Conservation (phyloP, 2,797 vertebrate genomes). For the Yasuhikotakia modesta region DNA sequence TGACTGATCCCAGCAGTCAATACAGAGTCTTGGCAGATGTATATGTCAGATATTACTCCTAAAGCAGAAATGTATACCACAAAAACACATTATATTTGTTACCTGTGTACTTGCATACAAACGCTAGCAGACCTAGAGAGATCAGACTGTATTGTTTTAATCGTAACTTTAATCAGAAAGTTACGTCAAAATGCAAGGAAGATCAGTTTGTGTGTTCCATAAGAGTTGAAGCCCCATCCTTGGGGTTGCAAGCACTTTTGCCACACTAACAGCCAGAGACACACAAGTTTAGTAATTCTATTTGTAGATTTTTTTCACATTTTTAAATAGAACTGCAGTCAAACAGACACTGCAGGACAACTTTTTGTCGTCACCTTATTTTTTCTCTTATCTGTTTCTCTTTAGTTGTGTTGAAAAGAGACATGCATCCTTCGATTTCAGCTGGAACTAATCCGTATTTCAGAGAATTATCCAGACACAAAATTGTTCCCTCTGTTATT, state of each 20-base stretch:
- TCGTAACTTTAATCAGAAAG: conserved; percentile 9
- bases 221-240: no score
- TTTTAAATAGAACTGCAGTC: neutral
- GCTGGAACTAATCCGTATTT: conserved; percentile 46
- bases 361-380: neutral
- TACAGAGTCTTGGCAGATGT: conserved; percentile 9
- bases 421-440: conserved; percentile 17
- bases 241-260: no score
- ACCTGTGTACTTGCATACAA: conserved; percentile 1
- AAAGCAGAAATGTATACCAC: no score
- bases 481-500: conserved; percentile 55
- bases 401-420: conserved; percentile 44
- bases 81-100: neutral
- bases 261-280: no score
- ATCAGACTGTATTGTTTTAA: neutral
- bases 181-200: neutral
- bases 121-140: neutral
- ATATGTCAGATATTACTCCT: neutral
- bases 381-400: conserved; percentile 30
- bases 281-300: neutral
- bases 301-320: neutral
- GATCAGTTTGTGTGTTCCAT: neutral
- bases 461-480: conserved; percentile 60
- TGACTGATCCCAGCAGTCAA: conserved; percentile 30
- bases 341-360: neutral